Percentiles rank a stretch among this genome's conserved stretches.
Evolutionary conservation across 2,113 vertebrate species (phyloP).

Genomic region (Eulemur macaco): DNA sequence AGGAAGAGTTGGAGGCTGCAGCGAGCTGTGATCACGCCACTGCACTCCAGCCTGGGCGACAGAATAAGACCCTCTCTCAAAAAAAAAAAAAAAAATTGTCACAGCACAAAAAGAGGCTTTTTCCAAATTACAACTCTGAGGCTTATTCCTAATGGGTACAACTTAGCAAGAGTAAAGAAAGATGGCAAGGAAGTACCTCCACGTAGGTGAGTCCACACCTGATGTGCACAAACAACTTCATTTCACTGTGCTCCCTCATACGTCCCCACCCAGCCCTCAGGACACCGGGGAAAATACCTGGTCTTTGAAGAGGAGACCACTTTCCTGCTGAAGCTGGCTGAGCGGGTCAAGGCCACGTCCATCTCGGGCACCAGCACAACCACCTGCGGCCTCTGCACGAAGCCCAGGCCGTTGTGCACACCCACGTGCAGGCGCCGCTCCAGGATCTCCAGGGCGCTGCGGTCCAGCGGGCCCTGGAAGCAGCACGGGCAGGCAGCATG

Average conservation of each 20-base stretch:
- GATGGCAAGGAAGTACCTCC: fast-evolving
- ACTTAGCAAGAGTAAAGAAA: fast-evolving
- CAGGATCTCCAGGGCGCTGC: slow-evolving; percentile 82
- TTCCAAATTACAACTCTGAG: background rate
- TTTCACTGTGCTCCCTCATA: fast-evolving
- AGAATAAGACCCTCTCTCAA: too few species aligned
- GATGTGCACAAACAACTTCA: fast-evolving
- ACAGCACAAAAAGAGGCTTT: background rate
- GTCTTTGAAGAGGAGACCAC: slow-evolving; percentile 56
- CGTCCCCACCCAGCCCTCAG: fast-evolving
- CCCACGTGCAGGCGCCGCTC: slow-evolving; percentile 93
- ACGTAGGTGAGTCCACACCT: fast-evolving
- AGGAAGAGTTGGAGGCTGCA: too few species aligned
- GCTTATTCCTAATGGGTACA: fast-evolving
- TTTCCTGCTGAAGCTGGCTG: slow-evolving; percentile 77
- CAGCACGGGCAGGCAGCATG: background rate
- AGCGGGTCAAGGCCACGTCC: slow-evolving; percentile 49
- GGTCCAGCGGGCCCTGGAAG: slow-evolving; percentile 79
- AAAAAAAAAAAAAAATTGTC: background rate
- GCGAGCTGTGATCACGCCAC: too few species aligned
- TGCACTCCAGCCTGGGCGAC: too few species aligned
- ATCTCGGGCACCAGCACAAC: slow-evolving; percentile 87
- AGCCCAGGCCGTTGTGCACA: slow-evolving; percentile 93
- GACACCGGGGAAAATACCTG: slow-evolving; percentile 78
- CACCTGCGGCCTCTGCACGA: slow-evolving; percentile 91